Evolutionary conservation across 53 echinoderm and acorn worm species (phyloP), one percentile per base, ranked within the genome.

Genomic region (Echinometra lucunter): DNA sequence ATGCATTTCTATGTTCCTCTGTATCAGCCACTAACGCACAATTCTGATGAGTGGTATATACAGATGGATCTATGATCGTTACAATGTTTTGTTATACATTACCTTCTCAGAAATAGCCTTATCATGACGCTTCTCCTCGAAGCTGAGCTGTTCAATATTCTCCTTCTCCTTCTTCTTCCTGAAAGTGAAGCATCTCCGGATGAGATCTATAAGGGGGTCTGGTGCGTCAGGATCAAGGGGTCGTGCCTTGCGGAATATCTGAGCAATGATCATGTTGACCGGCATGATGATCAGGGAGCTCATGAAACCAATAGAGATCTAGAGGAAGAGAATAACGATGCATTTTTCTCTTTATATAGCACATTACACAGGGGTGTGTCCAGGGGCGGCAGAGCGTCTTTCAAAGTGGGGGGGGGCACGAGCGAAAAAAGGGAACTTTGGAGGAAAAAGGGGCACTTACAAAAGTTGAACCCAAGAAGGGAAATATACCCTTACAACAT

Each of bases 221-320:
- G 95, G 37, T 60, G 89, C 47, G 63, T 70, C 92, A 6, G 95
- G 30, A 7, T 89, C 93, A 66, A 91, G 92, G 0, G 95, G 95
- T 83, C 93, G 81, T 38, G 95, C 92, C 90, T 96, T 97, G 44
- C 96, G 92, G 91, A 97, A 97, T 82, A 97, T 95, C 88, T 97
- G 96, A 40, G 96, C 97, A 15, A 97, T 97, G 91, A 96, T 66
- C 63, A 97, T 57, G 93, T 97, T 97, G 60, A 97, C 95, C 10
- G 97, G 97, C 67, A 97, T 67, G 17, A 97, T 95, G 30, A 97
- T 74, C 66, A 97, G 53, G 19, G 96, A 95, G 82, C 96, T 97
- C 44, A 95, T 91, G 91, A 97, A 85, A 6, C 97, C 96, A 21
- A 97, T 90, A 37, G 49, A 96, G 53, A 97, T 58, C 94, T 94